These are phyloP conservation scores for Antechinus stuartii DNA, from an alignment of 2,113 vertebrate species.

Conservation along the genomic window DNA sequence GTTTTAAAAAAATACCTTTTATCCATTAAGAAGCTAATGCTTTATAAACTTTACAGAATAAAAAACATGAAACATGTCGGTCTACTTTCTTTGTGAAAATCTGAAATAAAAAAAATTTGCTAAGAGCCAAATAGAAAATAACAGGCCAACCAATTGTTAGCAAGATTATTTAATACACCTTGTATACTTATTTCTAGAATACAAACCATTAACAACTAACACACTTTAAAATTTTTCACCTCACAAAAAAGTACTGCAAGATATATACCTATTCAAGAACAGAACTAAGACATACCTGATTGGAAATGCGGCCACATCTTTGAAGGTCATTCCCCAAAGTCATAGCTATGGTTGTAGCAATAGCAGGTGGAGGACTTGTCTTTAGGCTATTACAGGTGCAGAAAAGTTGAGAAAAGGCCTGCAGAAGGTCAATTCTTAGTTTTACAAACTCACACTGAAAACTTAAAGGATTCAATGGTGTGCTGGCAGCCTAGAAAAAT, in stretches of 20 bases:
- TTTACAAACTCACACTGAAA: slow-evolving; percentile 99
- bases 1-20: neutral
- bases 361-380: slow-evolving; percentile 97
- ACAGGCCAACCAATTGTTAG: slow-evolving; percentile 2
- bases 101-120: neutral
- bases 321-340: slow-evolving; percentile 95
- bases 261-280: neutral
- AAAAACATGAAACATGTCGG: neutral
- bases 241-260: neutral
- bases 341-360: slow-evolving; percentile 95
- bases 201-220: neutral
- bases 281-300: slow-evolving; percentile 87
- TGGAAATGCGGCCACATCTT: slow-evolving; percentile 96
- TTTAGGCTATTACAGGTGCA: slow-evolving; percentile 99
- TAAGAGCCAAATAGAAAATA: slow-evolving; percentile 7
- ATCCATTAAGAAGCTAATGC: neutral
- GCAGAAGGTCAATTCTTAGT: slow-evolving; percentile 95
- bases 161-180: slow-evolving; percentile 22
- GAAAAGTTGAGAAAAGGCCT: slow-evolving; percentile 97
- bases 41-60: neutral
- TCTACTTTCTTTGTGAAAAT: neutral
- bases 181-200: neutral
- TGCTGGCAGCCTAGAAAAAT: slow-evolving; percentile 93
- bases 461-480: slow-evolving; percentile 94
- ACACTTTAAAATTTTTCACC: slow-evolving; percentile 18